Evolutionary conservation across 2,888 invertebrate species (phyloP), one percentile per base, ranked within the genome.

Genomic region (Cheilosia pagana): DNA sequence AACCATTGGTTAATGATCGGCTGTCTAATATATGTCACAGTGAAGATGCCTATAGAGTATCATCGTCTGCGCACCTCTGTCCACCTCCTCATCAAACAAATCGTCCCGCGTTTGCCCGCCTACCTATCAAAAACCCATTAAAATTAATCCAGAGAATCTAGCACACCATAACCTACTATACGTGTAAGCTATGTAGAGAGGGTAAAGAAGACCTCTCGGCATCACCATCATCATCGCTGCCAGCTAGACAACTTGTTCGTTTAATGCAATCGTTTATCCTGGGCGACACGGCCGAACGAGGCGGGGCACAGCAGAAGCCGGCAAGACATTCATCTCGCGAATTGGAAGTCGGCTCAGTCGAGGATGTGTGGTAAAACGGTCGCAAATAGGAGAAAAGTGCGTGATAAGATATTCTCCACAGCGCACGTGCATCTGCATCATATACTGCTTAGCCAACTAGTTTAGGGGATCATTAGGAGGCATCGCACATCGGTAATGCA

Each of bases 91-190:
- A 48, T 60, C 71, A 60, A 21, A 7, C 16, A 76, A 81, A 65
- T 76, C 48, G 57, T 63, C 39, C 75, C 25, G 31, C 52, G 41
- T 31, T 48, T 57, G 57, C 76, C 85, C 85, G 75, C 81, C 85
- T 81, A 85, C 85, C 85, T 65, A 75, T 85, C 82, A 79, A 79
- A 85, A 79, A 75, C 65, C 79, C 85, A 85, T 85, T 85, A 85
- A 85, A 85, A 85, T 79, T 79, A 85, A 85, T 85, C 83, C 79
- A 67, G 6, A 70, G 74, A 75, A 85, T 79, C 83, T 85, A 85
- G 75, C 67, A 81, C 85, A 75, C 60, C 39, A 28, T 16, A 21
- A 21, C n/a, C 16, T n/a, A 41, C 1, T 28, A 35, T 19, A 7
- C 45, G 7, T 41, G 19, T 14, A 72, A 43, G 70, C 43, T 25